Conservation (phyloP, 2,113 vertebrate species). For the Pachypanchax playfairii region DNA sequence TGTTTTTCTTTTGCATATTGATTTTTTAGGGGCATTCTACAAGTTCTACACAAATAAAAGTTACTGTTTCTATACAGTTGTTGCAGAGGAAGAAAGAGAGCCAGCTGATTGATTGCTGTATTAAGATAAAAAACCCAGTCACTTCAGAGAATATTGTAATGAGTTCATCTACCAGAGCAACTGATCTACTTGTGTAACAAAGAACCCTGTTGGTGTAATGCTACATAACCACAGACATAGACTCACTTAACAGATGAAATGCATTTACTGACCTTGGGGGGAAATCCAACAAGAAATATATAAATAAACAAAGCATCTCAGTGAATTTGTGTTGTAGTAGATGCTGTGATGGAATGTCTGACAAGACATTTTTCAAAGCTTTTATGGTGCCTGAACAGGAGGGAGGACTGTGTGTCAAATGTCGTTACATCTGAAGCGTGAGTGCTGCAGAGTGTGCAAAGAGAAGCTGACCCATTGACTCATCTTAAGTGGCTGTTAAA, state of each 20-base stretch:
- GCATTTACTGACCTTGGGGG: conserved; percentile 26
- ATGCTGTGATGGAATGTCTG: neutral
- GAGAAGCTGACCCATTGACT: conserved; percentile 33
- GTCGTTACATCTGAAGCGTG: conserved; percentile 36
- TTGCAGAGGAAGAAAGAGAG: neutral
- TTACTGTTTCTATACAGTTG: neutral
- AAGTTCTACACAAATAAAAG: neutral
- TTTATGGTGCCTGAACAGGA: conserved; percentile 18
- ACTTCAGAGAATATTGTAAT: conserved; percentile 25
- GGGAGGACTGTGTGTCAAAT: conserved; percentile 48
- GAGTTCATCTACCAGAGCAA: conserved; percentile 39
- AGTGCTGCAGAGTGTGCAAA: conserved; percentile 27
- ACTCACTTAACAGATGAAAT: conserved; percentile 31
- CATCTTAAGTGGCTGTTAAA: conserved; percentile 45
- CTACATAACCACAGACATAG: conserved; percentile 14
- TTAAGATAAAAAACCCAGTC: conserved; percentile 9
- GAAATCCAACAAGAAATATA: too few relatives aligned
- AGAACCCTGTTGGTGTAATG: conserved; percentile 14
- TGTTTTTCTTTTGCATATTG: too few relatives aligned
- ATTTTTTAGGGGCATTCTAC: neutral
- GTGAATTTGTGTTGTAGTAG: neutral
- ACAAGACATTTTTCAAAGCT: conserved; percentile 5
- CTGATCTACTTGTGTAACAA: conserved; percentile 35
- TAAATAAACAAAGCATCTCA: neutral
- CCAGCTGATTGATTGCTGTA: neutral